phyloP scores from a whole-genome alignment of 2,797 vertebrate species.

The Myotis vivesi region DNA sequence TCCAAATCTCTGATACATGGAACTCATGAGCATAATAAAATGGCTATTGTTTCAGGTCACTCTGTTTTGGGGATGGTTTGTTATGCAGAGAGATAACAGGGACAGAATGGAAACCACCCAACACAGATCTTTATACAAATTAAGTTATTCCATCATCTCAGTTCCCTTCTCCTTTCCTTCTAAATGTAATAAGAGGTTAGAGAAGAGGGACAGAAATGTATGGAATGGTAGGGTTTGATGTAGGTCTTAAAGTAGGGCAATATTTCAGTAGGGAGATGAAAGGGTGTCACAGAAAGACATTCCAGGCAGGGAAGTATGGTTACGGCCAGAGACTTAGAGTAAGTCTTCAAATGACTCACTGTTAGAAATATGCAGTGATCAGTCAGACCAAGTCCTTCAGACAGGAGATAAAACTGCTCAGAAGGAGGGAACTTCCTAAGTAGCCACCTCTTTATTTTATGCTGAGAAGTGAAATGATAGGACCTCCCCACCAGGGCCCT shows the following conservation, averaged over 20 bases:
- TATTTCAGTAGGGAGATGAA: conserved; percentile 9
- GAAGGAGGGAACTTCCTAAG: background rate
- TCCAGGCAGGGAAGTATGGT: background rate
- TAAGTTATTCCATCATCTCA: background rate
- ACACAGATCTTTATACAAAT: background rate
- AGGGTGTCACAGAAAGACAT: conserved; percentile 12
- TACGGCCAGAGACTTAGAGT: background rate
- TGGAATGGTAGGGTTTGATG: background rate
- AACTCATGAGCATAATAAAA: conserved; percentile 42
- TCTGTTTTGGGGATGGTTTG: background rate
- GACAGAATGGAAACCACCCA: background rate
- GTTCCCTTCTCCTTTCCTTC: background rate
- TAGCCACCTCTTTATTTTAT: background rate
- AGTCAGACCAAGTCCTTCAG: background rate
- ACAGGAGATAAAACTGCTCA: background rate
- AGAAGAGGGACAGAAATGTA: background rate
- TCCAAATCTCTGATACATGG: conserved; percentile 16
- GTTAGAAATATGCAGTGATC: conserved; percentile 21
- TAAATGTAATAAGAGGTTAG: background rate
- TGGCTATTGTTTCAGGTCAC: background rate
- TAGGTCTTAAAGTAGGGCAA: background rate
- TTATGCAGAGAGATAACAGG: background rate
- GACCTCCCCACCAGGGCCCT: background rate
- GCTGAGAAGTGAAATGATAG: background rate
- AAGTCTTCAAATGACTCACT: conserved; percentile 5